Conservation (phyloP, 2,888 invertebrate species). For the Graphium colonna region DNA sequence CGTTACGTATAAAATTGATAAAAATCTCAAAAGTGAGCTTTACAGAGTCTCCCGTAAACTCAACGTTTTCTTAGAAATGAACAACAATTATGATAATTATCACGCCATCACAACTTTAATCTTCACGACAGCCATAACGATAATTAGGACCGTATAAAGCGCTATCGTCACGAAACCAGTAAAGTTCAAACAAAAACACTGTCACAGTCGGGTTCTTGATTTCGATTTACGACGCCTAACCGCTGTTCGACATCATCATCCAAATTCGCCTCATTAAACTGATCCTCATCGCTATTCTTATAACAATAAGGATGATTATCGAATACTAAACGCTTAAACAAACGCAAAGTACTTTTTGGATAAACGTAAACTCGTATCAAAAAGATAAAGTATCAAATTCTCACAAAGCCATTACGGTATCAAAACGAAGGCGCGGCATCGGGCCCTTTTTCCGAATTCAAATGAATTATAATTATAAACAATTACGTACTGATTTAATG, state of each 20-base stretch:
- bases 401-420: conserved; percentile 57
- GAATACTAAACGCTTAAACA: conserved; percentile 16
- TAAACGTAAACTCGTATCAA: conserved; percentile 30
- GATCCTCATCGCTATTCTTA: conserved; percentile 16
- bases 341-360: background rate
- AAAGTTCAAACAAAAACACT: conserved; percentile 69
- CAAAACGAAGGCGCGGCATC: conserved; percentile 57
- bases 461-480: conserved; percentile 76
- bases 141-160: conserved; percentile 69
- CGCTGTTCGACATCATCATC: conserved; percentile 35
- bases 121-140: conserved; percentile 58
- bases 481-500: conserved; percentile 71
- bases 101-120: conserved; percentile 54
- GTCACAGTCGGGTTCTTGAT: conserved; percentile 56
- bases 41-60: conserved; percentile 39
- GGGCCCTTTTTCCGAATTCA: conserved; percentile 54
- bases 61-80: conserved; percentile 50
- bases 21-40: conserved; percentile 21
- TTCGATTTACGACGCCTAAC: conserved; percentile 56
- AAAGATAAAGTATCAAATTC: conserved; percentile 67
- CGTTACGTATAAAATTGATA: background rate
- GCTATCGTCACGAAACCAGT: conserved; percentile 67
- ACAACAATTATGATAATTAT: conserved; percentile 71
- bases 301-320: conserved; percentile 25
- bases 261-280: conserved; percentile 20